Evolutionary conservation across 2,113 vertebrate genomes (phyloP).

Genomic region (Colinus virginianus): DNA sequence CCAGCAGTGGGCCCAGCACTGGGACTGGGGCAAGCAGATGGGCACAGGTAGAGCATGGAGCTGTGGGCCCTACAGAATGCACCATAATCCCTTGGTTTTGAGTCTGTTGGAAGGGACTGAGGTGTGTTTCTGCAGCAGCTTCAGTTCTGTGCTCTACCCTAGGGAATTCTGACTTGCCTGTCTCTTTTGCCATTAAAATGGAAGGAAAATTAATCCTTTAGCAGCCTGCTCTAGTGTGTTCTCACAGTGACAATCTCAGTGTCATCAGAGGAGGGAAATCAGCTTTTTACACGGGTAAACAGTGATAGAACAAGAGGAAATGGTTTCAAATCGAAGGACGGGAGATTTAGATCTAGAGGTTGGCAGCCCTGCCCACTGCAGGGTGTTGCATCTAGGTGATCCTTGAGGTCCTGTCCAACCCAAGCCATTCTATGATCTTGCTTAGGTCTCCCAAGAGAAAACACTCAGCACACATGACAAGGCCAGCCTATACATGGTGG

Average conservation of each 20-base stretch:
- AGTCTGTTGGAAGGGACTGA: not conserved
- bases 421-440: not conserved
- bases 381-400: too few species aligned
- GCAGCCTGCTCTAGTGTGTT: not conserved
- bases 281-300: too few species aligned
- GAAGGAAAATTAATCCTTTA: not conserved
- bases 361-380: too few species aligned
- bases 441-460: not conserved
- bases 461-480: fast-evolving
- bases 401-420: too few species aligned
- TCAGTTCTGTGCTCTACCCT: not conserved
- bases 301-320: too few species aligned
- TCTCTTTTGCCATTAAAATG: not conserved
- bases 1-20: not conserved
- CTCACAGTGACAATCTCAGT: not conserved
- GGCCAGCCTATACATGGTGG: fast-evolving
- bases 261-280: too few species aligned
- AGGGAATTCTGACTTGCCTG: not conserved
- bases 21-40: not conserved
- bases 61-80: not conserved
- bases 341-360: too few species aligned
- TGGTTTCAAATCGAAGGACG: too few species aligned
- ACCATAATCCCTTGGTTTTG: not conserved
- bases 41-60: not conserved
- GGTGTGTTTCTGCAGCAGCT: not conserved